Evolutionary conservation across 2,888 invertebrate genomes (phyloP).

Genomic region (Eurois occulta): DNA sequence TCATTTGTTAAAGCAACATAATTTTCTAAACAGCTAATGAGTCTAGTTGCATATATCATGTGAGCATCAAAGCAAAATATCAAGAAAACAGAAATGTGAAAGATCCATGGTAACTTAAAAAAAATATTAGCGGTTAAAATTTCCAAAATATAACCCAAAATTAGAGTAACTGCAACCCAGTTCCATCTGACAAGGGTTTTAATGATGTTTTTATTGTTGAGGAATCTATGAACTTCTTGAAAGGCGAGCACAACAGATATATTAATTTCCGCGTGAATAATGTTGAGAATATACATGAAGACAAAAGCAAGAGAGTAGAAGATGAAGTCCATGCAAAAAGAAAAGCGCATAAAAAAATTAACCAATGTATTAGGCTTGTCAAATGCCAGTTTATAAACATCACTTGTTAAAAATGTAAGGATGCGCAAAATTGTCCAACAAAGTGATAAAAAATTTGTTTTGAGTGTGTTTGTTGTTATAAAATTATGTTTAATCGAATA

Average conservation of each 20-base stretch:
- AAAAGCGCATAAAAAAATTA: not conserved
- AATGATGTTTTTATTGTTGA: not conserved
- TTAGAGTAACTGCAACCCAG: constrained; percentile 17
- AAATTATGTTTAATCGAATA: constrained; percentile 10
- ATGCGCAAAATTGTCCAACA: constrained; percentile 2
- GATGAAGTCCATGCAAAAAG: not conserved
- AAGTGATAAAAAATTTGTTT: not conserved
- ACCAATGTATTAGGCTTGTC: not conserved
- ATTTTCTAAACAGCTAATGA: constrained; percentile 12
- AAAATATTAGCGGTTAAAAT: not conserved
- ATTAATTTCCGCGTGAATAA: not conserved
- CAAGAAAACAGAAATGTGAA: not conserved
- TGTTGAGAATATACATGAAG: constrained; percentile 6
- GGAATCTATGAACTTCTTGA: not conserved
- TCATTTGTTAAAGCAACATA: not conserved
- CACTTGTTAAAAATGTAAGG: not conserved
- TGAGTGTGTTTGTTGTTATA: not conserved
- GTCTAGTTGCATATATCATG: constrained; percentile 12
- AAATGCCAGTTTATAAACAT: no score
- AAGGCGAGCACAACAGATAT: not conserved
- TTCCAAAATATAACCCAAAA: not conserved
- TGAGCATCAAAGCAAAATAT: constrained; percentile 15
- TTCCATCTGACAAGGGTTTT: constrained; percentile 6
- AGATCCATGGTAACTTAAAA: not conserved
- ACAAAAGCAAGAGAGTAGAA: not conserved